phyloP scores from a whole-genome alignment of 2,797 vertebrate genomes.

The Clarias platycephalus region DNA sequence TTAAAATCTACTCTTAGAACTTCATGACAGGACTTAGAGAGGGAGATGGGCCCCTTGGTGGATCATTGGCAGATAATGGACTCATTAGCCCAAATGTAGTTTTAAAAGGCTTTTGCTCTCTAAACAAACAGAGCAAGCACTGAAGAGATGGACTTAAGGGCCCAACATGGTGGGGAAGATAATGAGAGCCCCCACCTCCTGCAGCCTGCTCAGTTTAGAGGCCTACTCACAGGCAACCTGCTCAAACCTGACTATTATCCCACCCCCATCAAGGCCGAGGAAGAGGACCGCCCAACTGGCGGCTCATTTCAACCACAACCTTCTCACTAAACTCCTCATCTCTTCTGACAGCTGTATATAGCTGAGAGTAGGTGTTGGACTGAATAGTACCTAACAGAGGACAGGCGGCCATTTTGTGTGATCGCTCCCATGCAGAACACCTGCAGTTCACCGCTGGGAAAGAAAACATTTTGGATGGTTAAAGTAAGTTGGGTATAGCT shows the following conservation, averaged over 20 bases:
- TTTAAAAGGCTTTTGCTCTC: conserved; percentile 77
- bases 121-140: conserved; percentile 76
- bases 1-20: neutral
- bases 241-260: conserved; percentile 57
- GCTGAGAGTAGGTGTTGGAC: conserved; percentile 27
- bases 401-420: conserved; percentile 56
- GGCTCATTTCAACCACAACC: conserved; percentile 54
- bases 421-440: conserved; percentile 59
- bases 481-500: conserved; percentile 20
- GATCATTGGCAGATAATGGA: conserved; percentile 81
- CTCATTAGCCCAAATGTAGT: conserved; percentile 77
- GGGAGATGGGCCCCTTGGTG: conserved; percentile 66
- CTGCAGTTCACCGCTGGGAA: conserved; percentile 50
- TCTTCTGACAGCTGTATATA: conserved; percentile 36
- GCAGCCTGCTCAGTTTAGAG: conserved; percentile 47
- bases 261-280: conserved; percentile 39
- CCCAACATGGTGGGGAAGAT: conserved; percentile 77
- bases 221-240: conserved; percentile 62
- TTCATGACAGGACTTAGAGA: conserved; percentile 8
- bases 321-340: conserved; percentile 42
- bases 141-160: conserved; percentile 75
- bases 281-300: conserved; percentile 48
- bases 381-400: conserved; percentile 38
- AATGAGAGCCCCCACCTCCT: conserved; percentile 67
- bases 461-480: conserved; percentile 51